Percentiles rank a stretch among this genome's conserved stretches.
Evolutionary conservation across 2,113 vertebrate genomes (phyloP).

Genomic region (Anolis sagrei): DNA sequence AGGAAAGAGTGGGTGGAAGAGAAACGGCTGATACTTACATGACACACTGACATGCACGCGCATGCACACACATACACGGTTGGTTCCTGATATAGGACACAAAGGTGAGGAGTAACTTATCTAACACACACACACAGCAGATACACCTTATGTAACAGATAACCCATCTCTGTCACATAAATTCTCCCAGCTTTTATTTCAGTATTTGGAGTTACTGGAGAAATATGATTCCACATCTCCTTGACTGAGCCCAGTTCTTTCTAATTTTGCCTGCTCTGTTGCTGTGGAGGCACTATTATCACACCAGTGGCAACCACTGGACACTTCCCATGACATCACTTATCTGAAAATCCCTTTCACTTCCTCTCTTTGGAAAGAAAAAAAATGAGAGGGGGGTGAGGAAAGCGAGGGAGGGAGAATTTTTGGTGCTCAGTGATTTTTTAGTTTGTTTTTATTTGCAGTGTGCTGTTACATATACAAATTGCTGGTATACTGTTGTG

Average conservation of each 20-base stretch:
- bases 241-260: neutral
- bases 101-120: slow-evolving; percentile 50
- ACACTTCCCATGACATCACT: neutral
- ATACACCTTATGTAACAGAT: neutral
- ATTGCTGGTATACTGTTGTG: neutral
- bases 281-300: neutral
- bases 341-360: neutral
- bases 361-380: neutral
- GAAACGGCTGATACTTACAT: slow-evolving; percentile 73
- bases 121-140: neutral
- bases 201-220: neutral
- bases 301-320: neutral
- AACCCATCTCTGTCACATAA: neutral
- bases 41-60: slow-evolving; percentile 70
- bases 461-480: neutral
- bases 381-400: too few species aligned
- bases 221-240: neutral
- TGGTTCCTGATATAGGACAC: slow-evolving; percentile 64
- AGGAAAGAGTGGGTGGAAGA: slow-evolving; percentile 75
- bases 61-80: slow-evolving; percentile 46
- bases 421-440: neutral
- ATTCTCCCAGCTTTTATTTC: neutral
- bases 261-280: neutral
- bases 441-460: neutral
- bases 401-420: too few species aligned